These are phyloP conservation scores for Morone saxatilis DNA, from an alignment of 2,113 vertebrate species.

Conservation along the genomic window DNA sequence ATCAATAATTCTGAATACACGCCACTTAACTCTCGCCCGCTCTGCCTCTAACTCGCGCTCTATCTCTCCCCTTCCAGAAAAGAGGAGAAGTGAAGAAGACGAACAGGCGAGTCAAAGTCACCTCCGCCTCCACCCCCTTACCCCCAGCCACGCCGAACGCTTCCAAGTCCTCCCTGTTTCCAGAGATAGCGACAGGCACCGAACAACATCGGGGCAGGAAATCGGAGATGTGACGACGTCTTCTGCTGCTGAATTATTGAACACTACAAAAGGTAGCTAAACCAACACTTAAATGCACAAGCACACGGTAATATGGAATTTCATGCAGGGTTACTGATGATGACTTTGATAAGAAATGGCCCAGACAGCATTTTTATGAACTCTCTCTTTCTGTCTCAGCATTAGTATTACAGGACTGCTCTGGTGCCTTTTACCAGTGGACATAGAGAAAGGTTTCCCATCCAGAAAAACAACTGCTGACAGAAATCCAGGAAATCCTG, in stretches of 20 bases:
- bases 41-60: slow-evolving; percentile 25
- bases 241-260: slow-evolving; percentile 75
- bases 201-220: slow-evolving; percentile 57
- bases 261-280: slow-evolving; percentile 59
- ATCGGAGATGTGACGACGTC: slow-evolving; percentile 63
- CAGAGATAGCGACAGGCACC: slow-evolving; percentile 48
- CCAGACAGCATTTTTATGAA: slow-evolving; percentile 21
- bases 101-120: slow-evolving; percentile 45
- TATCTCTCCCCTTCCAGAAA: slow-evolving; percentile 23
- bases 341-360: slow-evolving; percentile 60
- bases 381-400: slow-evolving; percentile 1
- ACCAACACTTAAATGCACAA: slow-evolving; percentile 35
- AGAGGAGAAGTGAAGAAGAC: slow-evolving; percentile 4
- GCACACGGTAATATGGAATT: slow-evolving; percentile 62
- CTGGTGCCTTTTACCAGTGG: neutral
- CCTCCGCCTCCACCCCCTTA: neutral
- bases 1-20: slow-evolving; percentile 74
- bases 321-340: slow-evolving; percentile 58
- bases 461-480: too few relatives aligned
- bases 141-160: neutral
- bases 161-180: slow-evolving; percentile 42
- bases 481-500: too few relatives aligned
- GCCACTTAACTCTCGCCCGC: slow-evolving; percentile 65
- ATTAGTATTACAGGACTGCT: neutral
- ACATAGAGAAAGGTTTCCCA: neutral